phyloP scores from a whole-genome alignment of 2,888 invertebrate genomes.

The Pogonocherus hispidulus region DNA sequence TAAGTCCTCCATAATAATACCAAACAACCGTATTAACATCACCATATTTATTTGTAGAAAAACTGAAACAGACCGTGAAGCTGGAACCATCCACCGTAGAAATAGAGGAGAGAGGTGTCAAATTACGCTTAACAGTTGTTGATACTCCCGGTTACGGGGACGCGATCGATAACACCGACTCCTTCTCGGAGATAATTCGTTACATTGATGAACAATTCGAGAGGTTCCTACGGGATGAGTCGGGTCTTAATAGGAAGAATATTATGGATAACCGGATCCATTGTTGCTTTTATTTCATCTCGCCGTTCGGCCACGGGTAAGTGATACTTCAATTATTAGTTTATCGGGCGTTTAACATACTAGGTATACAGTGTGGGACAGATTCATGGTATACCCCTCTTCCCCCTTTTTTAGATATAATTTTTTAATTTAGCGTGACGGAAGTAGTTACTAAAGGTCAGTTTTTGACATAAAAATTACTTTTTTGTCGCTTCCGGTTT shows the following conservation, averaged over 20 bases:
- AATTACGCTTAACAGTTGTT: slow-evolving; percentile 91
- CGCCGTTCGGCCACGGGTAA: slow-evolving; percentile 96
- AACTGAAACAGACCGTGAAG: slow-evolving; percentile 92
- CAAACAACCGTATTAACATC: background rate
- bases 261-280: slow-evolving; percentile 98
- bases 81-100: slow-evolving; percentile 96
- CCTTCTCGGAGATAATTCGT: slow-evolving; percentile 93
- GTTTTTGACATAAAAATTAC: no score
- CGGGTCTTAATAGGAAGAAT: slow-evolving; percentile 94
- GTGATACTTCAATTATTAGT: no score
- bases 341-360: no score
- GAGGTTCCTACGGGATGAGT: slow-evolving; percentile 91
- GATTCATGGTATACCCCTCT: no score
- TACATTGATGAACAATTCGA: slow-evolving; percentile 99
- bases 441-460: no score
- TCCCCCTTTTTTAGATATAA: no score
- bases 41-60: slow-evolving; percentile 74
- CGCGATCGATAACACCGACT: slow-evolving; percentile 94
- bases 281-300: slow-evolving; percentile 98
- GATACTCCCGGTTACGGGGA: slow-evolving; percentile 98
- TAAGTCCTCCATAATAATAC: slow-evolving; percentile 64
- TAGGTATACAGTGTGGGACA: no score
- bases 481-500: no score
- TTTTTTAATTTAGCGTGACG: no score
- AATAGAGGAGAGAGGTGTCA: slow-evolving; percentile 96